phyloP scores from a whole-genome alignment of 2,888 invertebrate species.

The Campoplex capitator region DNA sequence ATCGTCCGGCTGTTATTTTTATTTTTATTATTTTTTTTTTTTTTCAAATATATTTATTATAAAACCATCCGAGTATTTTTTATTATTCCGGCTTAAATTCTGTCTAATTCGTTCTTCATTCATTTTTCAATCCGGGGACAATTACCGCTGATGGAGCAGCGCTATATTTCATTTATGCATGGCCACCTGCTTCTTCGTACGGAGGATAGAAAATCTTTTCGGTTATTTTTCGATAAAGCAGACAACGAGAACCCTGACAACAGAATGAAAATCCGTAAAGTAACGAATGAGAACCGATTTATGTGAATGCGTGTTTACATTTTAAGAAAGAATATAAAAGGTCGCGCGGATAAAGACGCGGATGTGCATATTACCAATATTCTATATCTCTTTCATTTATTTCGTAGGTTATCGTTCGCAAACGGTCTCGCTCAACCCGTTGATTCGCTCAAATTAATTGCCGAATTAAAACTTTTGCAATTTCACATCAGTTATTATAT shows the following conservation, averaged over 20 bases:
- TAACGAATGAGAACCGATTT: background rate
- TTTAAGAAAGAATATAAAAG: background rate
- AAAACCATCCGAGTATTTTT: background rate
- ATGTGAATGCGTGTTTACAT: too few species aligned
- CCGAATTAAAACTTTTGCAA: background rate
- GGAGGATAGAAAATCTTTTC: background rate
- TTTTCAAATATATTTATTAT: background rate
- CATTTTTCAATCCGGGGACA: background rate
- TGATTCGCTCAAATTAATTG: too few species aligned
- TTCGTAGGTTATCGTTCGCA: background rate
- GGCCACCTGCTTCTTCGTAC: background rate
- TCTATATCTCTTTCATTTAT: background rate
- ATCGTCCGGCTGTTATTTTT: background rate
- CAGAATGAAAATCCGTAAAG: background rate
- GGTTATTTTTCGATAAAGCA: too few species aligned
- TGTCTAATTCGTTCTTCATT: background rate
- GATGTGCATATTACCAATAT: background rate
- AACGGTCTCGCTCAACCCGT: background rate
- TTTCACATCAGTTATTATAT: too few species aligned
- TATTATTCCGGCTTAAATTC: background rate
- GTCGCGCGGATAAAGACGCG: background rate
- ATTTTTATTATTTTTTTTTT: too few species aligned
- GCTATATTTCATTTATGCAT: too few species aligned
- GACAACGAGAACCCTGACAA: background rate
- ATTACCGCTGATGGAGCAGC: too few species aligned